A percentile compares a stretch with the other conserved stretches of the same genome.
phyloP scores from a whole-genome alignment of 2,797 vertebrate species.

The Pseudopleuronectes americanus region DNA sequence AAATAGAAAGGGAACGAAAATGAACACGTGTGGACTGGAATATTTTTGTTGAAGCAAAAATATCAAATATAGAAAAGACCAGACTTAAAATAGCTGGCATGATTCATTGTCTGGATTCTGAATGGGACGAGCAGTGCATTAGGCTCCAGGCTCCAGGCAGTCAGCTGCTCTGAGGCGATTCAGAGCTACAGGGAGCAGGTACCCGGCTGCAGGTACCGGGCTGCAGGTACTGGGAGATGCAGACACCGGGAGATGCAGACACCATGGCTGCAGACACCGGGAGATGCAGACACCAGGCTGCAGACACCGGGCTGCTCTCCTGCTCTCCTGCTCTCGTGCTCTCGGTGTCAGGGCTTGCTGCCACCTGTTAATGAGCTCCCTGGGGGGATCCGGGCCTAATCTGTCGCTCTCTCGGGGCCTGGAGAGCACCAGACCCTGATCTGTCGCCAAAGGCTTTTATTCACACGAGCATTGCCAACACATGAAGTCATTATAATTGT shows the following conservation, averaged over 20 bases:
- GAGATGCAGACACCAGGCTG: no score
- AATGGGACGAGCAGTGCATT: no score
- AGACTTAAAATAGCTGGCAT: no score
- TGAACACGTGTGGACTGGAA: neutral
- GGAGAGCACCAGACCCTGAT: slow-evolving; percentile 47
- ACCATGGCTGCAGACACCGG: no score
- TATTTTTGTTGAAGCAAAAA: no score
- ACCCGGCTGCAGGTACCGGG: no score
- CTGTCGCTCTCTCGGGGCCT: slow-evolving; percentile 56
- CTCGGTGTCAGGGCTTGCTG: slow-evolving; percentile 78
- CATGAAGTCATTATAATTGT: slow-evolving; percentile 3
- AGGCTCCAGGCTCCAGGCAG: slow-evolving; percentile 26
- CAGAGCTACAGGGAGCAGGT: slow-evolving; percentile 20
- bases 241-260: no score
- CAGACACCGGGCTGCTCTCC: slow-evolving; percentile 28
- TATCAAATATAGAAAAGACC: no score
- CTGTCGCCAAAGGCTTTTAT: slow-evolving; percentile 70
- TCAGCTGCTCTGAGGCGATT: slow-evolving; percentile 12
- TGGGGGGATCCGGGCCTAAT: slow-evolving; percentile 76
- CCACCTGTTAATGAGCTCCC: slow-evolving; percentile 97
- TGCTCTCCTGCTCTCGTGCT: slow-evolving; percentile 40
- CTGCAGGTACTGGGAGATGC: no score
- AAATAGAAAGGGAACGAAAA: slow-evolving; percentile 18
- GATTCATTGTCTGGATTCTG: no score
- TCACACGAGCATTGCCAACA: slow-evolving; percentile 44